A percentile compares a stretch with the other conserved stretches of the same genome.
Conservation (phyloP, 2,888 invertebrate species). For the Synergus gifuensis region DNA sequence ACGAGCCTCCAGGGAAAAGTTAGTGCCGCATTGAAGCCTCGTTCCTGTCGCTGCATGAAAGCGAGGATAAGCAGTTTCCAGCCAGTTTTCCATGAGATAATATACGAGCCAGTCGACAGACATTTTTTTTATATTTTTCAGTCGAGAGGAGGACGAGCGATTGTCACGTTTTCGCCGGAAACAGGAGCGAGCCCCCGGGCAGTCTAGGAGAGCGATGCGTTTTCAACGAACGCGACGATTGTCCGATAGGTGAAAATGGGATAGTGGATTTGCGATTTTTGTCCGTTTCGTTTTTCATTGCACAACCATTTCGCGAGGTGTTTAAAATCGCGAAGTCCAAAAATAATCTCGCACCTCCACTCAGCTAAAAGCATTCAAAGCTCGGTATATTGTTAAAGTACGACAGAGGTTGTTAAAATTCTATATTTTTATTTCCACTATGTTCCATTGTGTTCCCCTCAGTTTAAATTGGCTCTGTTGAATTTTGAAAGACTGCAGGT, state of each 20-base stretch:
- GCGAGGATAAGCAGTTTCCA: conserved; percentile 35
- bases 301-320: not conserved
- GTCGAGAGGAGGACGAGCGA: conserved; percentile 59
- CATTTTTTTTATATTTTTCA: conserved; percentile 50
- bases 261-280: conserved; percentile 36
- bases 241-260: conserved; percentile 30
- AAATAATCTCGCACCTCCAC: conserved; percentile 10
- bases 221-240: conserved; percentile 52
- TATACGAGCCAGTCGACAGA: conserved; percentile 20
- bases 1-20: conserved; percentile 38
- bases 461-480: too few relatives aligned
- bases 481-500: too few relatives aligned
- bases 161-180: conserved; percentile 63
- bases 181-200: conserved; percentile 59
- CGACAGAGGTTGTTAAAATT: not conserved
- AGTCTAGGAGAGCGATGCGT: conserved; percentile 54
- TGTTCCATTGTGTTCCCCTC: too few relatives aligned
- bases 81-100: conserved; percentile 36
- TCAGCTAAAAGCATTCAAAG: conserved; percentile 13
- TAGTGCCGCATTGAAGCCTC: conserved; percentile 32
- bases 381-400: not conserved
- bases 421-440: not conserved
- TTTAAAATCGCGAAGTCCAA: conserved; percentile 24
- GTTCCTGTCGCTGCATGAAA: conserved; percentile 28
- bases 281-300: not conserved